A percentile compares a stretch with the other conserved stretches of the same genome.
phyloP scores from a whole-genome alignment of 2,888 invertebrate genomes.

The Lymantria monacha region DNA sequence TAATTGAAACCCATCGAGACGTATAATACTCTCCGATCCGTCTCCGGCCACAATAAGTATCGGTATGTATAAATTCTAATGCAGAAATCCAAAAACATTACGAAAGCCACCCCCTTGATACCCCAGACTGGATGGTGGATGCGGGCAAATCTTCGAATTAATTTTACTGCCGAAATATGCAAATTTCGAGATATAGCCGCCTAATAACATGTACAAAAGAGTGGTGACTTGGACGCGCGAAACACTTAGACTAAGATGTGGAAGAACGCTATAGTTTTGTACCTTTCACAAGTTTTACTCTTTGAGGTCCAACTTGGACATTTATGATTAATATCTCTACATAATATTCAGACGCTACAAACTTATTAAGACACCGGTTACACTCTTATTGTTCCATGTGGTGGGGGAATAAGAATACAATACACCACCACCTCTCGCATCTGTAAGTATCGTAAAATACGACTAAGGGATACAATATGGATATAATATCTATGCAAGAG shows the following conservation, averaged over 20 bases:
- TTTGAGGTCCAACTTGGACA: neutral
- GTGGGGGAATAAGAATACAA: no score
- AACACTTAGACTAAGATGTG: constrained; percentile 44
- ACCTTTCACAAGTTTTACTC: neutral
- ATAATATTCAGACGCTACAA: no score
- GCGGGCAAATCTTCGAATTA: constrained; percentile 83
- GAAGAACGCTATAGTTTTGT: constrained; percentile 8
- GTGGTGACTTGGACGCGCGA: constrained; percentile 72
- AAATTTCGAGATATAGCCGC: constrained; percentile 78
- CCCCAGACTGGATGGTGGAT: constrained; percentile 64
- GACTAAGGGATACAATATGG: no score
- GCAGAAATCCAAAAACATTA: constrained; percentile 75
- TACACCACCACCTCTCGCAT: no score
- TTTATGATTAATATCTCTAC: no score
- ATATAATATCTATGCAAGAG: no score
- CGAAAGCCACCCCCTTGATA: constrained; percentile 48
- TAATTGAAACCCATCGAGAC: constrained; percentile 45
- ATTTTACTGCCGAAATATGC: constrained; percentile 83
- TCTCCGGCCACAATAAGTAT: constrained; percentile 51
- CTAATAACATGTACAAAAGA: constrained; percentile 83
- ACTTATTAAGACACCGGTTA: no score
- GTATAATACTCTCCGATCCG: constrained; percentile 23
- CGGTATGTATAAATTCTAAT: constrained; percentile 61
- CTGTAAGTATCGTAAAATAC: no score
- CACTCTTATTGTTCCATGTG: no score